A percentile compares a stretch with the other conserved stretches of the same genome.
Conservation (phyloP, 2,888 invertebrate genomes). For the Mimumesa dahlbomi region DNA sequence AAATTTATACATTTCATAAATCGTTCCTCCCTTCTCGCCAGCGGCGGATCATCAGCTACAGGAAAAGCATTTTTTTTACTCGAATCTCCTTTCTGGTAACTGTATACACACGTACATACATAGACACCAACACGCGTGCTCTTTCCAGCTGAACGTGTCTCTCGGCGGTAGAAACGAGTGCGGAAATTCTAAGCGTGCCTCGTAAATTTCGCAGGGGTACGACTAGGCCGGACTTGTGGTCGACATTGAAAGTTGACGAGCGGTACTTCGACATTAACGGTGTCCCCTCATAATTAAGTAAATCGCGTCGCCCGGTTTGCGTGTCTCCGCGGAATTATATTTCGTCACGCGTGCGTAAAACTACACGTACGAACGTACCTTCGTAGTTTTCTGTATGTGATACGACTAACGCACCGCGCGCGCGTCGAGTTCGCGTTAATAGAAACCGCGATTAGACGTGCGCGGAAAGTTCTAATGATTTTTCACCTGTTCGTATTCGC, state of each 20-base stretch:
- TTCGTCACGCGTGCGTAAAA: not conserved
- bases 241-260: conserved; percentile 64
- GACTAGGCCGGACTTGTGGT: conserved; percentile 32
- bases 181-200: conserved; percentile 48
- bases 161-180: conserved; percentile 10
- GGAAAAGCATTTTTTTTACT: conserved; percentile 13
- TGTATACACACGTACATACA: too few species aligned
- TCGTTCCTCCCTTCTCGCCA: too few species aligned
- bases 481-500: too few species aligned
- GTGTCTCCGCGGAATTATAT: conserved; percentile 15
- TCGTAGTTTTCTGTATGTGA: not conserved
- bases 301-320: conserved; percentile 50
- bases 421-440: too few species aligned
- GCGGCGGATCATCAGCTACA: not conserved
- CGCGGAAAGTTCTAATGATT: too few species aligned
- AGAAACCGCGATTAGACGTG: too few species aligned
- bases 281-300: conserved; percentile 66
- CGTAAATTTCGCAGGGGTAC: conserved; percentile 43
- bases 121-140: too few species aligned
- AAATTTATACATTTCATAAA: too few species aligned
- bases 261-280: conserved; percentile 67
- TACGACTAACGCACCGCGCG: not conserved
- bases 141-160: conserved; percentile 11
- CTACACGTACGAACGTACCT: not conserved
- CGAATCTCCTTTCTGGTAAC: conserved; percentile 13